Evolutionary conservation across 2,888 invertebrate genomes (phyloP).

Genomic region (Augochlorella aurata): DNA sequence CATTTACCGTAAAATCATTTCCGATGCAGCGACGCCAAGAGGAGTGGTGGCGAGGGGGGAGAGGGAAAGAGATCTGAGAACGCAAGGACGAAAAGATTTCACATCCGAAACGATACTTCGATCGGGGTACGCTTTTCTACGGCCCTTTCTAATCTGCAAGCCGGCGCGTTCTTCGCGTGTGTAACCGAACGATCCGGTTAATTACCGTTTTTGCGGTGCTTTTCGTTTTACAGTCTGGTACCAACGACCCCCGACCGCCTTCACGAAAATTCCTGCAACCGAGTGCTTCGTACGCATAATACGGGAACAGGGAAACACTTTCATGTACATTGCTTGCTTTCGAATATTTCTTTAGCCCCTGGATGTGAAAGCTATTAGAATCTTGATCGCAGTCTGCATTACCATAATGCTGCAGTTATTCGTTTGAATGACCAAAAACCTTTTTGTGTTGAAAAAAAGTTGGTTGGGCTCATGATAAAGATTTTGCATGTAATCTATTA

Average conservation of each 20-base stretch:
- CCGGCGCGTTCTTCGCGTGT: neutral
- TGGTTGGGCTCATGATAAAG: too few relatives aligned
- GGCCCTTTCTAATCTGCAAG: neutral
- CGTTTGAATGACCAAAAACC: too few relatives aligned
- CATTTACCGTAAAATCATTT: constrained; percentile 51
- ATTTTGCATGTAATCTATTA: too few relatives aligned
- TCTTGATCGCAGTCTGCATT: too few relatives aligned
- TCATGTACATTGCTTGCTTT: neutral
- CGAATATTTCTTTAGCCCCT: neutral
- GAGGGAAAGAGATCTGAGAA: neutral
- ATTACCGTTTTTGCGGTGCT: constrained; percentile 10
- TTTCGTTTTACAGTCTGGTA: neutral
- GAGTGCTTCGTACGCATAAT: neutral
- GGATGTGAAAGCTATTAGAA: too few relatives aligned
- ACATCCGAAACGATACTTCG: neutral
- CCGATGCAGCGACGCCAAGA: constrained; percentile 5
- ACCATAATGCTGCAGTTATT: too few relatives aligned
- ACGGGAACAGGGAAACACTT: neutral
- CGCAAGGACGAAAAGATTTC: constrained; percentile 16
- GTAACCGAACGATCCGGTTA: neutral
- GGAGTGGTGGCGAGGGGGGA: neutral
- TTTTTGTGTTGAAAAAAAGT: too few relatives aligned
- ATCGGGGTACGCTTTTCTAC: neutral
- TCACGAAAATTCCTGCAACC: neutral
- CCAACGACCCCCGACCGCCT: neutral